Evolutionary conservation across 2,888 invertebrate species (phyloP), one percentile per base, ranked within the genome.

Genomic region (Crocallis elinguaria): DNA sequence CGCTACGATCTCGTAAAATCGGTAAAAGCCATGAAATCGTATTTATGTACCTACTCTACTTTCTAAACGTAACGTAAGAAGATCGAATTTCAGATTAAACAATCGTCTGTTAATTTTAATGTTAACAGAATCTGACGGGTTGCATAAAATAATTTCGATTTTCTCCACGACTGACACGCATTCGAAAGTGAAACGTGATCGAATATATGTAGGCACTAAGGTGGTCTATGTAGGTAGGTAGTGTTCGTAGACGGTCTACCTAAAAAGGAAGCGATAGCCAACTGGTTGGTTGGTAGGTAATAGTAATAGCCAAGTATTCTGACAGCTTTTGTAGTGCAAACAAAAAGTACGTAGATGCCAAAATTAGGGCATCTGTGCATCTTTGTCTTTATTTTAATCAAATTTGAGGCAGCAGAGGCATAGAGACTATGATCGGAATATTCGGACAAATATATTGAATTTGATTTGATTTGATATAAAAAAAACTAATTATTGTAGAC

Each of bases 31-130:
- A 70, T 80, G 67, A 77, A 76, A 75, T 73, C 50, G 64, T 67
- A 70, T 74, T 75, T 71, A n/a, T n/a, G n/a, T n/a, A n/a, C n/a
- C n/a, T 71, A 73, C 68, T 75, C 73, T 68, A 79, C 84, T 84
- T 84, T 84, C 84, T 81, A 80, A 78, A 51, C 13, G 37, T 19
- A 35, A 44, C 49, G 50, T 46, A 32, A 48, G 33, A 29, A 25
- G 37, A 14, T 49, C 12, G 35, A 33, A 19, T 33, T 23, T 32
- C n/a, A 13, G 9, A 42, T 32, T 51, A 33, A 45, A 37, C 53
- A 54, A 53, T 37, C 14, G 38, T 14, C 8, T 27, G 35, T 33
- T 39, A 11, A 23, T 12, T 36, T 30, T 43, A 36, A 27, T 29
- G 49, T 16, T 83, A 37, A 17, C 84, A 79, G 79, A 79, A 48